Conservation (phyloP, 2,113 vertebrate species). For the Cynopterus brachyotis region DNA sequence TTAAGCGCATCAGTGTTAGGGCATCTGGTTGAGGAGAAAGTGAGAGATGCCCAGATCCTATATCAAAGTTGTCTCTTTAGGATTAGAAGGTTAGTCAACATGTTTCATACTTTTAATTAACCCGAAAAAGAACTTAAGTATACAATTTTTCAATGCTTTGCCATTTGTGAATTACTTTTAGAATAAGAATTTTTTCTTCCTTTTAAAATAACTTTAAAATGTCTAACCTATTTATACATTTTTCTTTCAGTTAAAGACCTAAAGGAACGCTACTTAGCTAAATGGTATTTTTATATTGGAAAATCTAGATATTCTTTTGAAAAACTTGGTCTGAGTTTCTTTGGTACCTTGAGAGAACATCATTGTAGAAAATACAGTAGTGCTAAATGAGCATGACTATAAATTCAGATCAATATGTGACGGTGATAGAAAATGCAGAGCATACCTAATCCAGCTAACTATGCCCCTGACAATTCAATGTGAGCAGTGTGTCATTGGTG, state of each 20-base stretch:
- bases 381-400: slow-evolving; percentile 26
- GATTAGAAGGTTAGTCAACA: not conserved
- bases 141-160: not conserved
- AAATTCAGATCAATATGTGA: slow-evolving; percentile 75
- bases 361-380: not conserved
- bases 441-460: slow-evolving; percentile 77
- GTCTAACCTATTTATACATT: not conserved
- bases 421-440: slow-evolving; percentile 57
- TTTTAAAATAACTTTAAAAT: not conserved
- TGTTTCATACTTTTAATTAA: not conserved
- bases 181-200: not conserved
- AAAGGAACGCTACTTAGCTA: not conserved
- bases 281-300: not conserved
- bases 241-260: not conserved
- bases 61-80: not conserved
- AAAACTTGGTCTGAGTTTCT: not conserved
- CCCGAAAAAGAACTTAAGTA: not conserved
- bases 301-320: not conserved
- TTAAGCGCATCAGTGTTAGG: not conserved
- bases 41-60: not conserved
- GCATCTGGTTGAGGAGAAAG: not conserved
- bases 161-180: not conserved
- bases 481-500: slow-evolving; percentile 70
- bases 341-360: slow-evolving; percentile 18
- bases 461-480: slow-evolving; percentile 76